Evolutionary conservation across 2,797 vertebrate species (phyloP).

Genomic region (Morus bassanus): DNA sequence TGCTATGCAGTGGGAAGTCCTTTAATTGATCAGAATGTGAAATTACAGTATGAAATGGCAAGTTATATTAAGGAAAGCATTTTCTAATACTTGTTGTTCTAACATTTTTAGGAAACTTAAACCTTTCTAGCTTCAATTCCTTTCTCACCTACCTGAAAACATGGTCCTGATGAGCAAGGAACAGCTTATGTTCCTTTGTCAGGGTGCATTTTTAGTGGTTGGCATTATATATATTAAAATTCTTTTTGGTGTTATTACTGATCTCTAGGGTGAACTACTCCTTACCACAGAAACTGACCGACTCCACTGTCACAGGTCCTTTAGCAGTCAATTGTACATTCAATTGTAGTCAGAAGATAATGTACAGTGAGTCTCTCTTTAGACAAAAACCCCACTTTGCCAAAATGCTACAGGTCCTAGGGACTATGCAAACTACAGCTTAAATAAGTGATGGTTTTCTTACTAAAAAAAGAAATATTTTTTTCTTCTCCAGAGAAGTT

Average conservation of each 20-base stretch:
- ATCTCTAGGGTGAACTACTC: neutral
- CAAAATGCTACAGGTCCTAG: neutral
- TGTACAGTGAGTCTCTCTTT: neutral
- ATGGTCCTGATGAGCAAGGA: neutral
- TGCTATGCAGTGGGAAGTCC: neutral
- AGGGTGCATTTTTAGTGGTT: neutral
- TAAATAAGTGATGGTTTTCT: neutral
- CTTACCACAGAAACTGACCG: neutral
- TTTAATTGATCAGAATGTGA: neutral
- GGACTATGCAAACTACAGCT: neutral
- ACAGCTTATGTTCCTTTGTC: neutral
- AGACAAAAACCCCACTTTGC: neutral
- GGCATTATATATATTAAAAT: neutral
- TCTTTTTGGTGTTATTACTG: neutral
- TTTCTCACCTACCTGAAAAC: neutral
- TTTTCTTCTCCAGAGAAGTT: neutral
- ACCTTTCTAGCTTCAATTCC: neutral
- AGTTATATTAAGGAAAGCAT: neutral
- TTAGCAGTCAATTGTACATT: neutral
- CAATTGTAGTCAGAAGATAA: neutral
- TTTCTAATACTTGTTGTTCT: neutral
- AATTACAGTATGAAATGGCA: neutral
- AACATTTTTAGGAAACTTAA: neutral
- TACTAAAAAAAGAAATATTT: neutral
- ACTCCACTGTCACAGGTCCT: neutral